Evolutionary conservation across 2,888 invertebrate species (phyloP), one percentile per base, ranked within the genome.

Genomic region (Cataglyphis albicans): DNA sequence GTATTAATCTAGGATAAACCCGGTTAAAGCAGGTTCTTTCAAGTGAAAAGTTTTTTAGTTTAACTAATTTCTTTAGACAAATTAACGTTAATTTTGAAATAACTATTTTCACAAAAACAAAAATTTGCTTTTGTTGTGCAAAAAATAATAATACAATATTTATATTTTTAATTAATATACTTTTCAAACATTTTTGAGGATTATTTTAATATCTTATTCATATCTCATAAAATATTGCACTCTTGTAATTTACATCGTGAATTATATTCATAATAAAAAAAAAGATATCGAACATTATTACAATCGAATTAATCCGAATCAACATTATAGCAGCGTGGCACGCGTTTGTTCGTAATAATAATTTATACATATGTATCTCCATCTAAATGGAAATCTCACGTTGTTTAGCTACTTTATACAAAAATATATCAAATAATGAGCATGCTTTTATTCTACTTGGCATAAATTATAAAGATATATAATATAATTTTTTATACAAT

Each of bases 291-390:
- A 2, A 52, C 2, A 1, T 75, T 25, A 25, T 5, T 25, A 25
- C 25, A 52, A 12, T 25, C 10, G 5, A 25, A 44, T 61, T 74
- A 74, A 55, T 57, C 29, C 3, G 18, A 9, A 21, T 15, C 68
- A 65, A 41, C 52, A 41, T 76, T 75, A 72, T n/a, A 87, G 70
- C 83, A 87, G 70, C 82, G 52, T 72, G 70, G 59, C 87, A 88
- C 75, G 65, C 52, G 55, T 64, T 81, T 85, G 55, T 73, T 63
- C 35, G 83, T 83, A 83, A 87, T 29, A 87, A 89, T 83, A 70
- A 81, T 88, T 88, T 64, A 84, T 83, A 89, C 73, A 87, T 84
- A 85, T 89, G 87, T 83, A 81, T 84, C 74, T 89, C 76, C 83
- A 81, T 78, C 67, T 81, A 87, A 84, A 87, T 80, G 81, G 81